phyloP scores from a whole-genome alignment of 2,113 vertebrate species.

The Ophiodon elongatus region DNA sequence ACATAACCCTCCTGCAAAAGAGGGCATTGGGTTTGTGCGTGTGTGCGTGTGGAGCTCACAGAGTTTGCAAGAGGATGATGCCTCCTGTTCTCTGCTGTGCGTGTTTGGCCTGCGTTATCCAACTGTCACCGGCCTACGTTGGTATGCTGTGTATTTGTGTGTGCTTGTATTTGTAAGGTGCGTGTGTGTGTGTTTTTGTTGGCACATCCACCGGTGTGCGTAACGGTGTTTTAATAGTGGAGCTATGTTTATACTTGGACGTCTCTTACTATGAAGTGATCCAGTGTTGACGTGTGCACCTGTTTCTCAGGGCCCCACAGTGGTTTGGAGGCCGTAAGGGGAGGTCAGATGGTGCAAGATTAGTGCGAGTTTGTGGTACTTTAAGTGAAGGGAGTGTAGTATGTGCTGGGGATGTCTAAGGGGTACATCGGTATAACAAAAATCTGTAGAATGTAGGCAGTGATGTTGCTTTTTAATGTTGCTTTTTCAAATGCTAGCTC shows the following conservation, averaged over 20 bases:
- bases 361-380: not conserved
- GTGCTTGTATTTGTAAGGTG: not conserved
- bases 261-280: not conserved
- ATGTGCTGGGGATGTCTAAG: not conserved
- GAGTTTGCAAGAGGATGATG: constrained; percentile 27
- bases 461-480: not conserved
- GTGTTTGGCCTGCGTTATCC: not conserved
- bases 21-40: constrained; percentile 50
- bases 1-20: constrained; percentile 44
- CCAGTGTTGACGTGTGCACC: constrained; percentile 25
- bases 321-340: constrained; percentile 18
- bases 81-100: constrained; percentile 8
- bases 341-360: constrained; percentile 32
- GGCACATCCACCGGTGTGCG: not conserved
- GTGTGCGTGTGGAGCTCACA: constrained; percentile 35
- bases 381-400: not conserved
- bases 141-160: constrained; percentile 4
- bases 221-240: not conserved
- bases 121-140: constrained; percentile 15
- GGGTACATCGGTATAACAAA: too few species aligned
- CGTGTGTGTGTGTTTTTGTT: not conserved
- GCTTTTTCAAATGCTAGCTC: not conserved
- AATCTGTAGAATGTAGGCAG: not conserved
- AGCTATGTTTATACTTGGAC: constrained; percentile 1
- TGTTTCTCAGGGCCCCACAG: not conserved